phyloP scores from a whole-genome alignment of 2,113 vertebrate genomes.

The Lophochroa leadbeateri region DNA sequence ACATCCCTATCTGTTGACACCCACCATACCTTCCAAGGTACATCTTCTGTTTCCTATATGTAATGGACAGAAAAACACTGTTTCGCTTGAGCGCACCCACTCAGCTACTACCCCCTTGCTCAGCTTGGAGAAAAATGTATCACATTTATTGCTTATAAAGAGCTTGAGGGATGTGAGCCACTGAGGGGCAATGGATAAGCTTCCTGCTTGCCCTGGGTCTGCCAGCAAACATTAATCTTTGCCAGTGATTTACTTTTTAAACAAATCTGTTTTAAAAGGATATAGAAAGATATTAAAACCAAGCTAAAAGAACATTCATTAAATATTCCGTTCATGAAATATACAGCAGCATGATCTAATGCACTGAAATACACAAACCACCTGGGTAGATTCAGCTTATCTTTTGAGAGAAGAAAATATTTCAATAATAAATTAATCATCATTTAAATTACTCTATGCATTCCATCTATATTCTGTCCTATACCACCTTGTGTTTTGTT shows the following conservation, averaged over 20 bases:
- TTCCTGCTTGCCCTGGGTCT: not conserved
- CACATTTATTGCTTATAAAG: not conserved
- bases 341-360: slow-evolving; percentile 38
- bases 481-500: not conserved
- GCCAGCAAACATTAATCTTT: slow-evolving; percentile 39
- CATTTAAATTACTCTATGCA: not conserved
- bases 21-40: not conserved
- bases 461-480: not conserved
- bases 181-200: slow-evolving; percentile 7
- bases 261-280: slow-evolving; percentile 41
- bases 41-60: not conserved
- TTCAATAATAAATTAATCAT: slow-evolving; percentile 33
- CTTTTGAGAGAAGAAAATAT: not conserved
- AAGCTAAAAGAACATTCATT: slow-evolving; percentile 36
- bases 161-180: slow-evolving; percentile 12
- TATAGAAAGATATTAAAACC: slow-evolving; percentile 14
- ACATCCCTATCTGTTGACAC: not conserved
- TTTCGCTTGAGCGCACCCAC: not conserved
- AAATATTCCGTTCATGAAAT: slow-evolving; percentile 40
- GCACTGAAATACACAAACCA: not conserved
- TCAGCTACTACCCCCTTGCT: not conserved
- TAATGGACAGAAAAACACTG: not conserved
- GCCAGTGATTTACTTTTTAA: slow-evolving; percentile 29
- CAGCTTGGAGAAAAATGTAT: not conserved
- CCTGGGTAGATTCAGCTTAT: slow-evolving; percentile 11